Percentiles rank a stretch among this genome's conserved stretches.
Conservation (phyloP, 30 jellyfish, hydroid and myxozoan species). For the Hydractinia echinata region DNA sequence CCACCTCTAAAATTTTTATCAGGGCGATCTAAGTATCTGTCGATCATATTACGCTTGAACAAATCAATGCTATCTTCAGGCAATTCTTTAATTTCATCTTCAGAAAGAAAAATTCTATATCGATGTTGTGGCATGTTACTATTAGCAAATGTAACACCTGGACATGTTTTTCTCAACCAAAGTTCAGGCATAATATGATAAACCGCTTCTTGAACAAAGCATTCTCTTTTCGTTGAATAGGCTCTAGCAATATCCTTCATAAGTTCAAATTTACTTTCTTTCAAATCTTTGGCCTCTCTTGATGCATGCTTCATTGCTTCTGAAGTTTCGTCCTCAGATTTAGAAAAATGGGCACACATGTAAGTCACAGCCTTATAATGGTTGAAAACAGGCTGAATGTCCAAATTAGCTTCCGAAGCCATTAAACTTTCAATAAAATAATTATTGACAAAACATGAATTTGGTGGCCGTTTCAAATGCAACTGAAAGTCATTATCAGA, state of each 20-base stretch:
- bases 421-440: neutral
- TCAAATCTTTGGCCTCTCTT: neutral
- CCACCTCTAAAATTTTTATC: slow-evolving; percentile 17
- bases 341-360: neutral
- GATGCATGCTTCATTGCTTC: neutral
- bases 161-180: neutral
- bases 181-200: slow-evolving; percentile 17
- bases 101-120: neutral
- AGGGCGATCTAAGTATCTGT: slow-evolving; percentile 28
- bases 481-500: neutral
- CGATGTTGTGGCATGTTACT: slow-evolving; percentile 7
- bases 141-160: slow-evolving; percentile 5
- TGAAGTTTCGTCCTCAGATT: neutral
- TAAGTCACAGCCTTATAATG: neutral
- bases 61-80: slow-evolving; percentile 21
- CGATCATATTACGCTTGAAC: slow-evolving; percentile 13
- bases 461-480: slow-evolving; percentile 4
- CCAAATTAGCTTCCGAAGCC: slow-evolving; percentile 1
- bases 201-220: slow-evolving; percentile 22
- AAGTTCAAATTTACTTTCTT: neutral
- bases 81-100: slow-evolving; percentile 17
- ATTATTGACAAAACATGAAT: slow-evolving; percentile 19
- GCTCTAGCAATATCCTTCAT: slow-evolving; percentile 9
- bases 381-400: neutral
- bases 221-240: slow-evolving; percentile 7